These are phyloP conservation scores for Cordilura impudica DNA, from an alignment of 2,888 invertebrate genomes.

Conservation along the genomic window DNA sequence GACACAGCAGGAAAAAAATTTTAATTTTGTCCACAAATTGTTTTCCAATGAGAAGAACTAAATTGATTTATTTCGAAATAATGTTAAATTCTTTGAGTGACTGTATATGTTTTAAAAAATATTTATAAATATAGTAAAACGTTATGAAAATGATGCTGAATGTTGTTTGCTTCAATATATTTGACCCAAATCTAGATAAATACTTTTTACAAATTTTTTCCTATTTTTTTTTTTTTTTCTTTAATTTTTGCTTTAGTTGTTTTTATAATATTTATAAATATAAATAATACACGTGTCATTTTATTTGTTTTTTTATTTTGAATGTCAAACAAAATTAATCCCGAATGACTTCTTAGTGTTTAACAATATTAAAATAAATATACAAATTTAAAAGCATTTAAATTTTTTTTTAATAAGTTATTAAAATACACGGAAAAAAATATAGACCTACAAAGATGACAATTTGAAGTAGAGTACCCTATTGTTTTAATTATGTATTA, in stretches of 20 bases:
- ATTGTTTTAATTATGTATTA: too few relatives aligned
- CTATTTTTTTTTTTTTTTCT: background rate
- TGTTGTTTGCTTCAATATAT: conserved; percentile 17
- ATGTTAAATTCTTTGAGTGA: too few relatives aligned
- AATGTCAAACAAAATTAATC: conserved; percentile 40
- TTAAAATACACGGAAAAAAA: background rate
- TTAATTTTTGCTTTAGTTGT: background rate
- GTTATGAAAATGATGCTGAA: conserved; percentile 1
- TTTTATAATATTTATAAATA: conserved; percentile 8
- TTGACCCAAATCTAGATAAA: conserved; percentile 16
- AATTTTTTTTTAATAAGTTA: background rate
- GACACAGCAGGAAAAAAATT: too few relatives aligned
- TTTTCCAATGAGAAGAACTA: too few relatives aligned
- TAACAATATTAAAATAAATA: conserved; percentile 6
- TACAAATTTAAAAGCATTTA: background rate
- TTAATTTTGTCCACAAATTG: too few relatives aligned
- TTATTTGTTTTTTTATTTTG: conserved; percentile 43
- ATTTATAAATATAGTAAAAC: background rate
- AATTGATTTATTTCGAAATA: too few relatives aligned
- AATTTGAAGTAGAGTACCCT: too few relatives aligned
- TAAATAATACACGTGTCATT: conserved; percentile 37
- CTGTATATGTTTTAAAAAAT: too few relatives aligned
- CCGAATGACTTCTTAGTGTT: conserved; percentile 1
- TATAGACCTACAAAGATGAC: too few relatives aligned
- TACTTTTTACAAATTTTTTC: background rate